These are phyloP conservation scores for Trissolcus basalis DNA, from an alignment of 1,140 invertebrate genomes.

Conservation along the genomic window DNA sequence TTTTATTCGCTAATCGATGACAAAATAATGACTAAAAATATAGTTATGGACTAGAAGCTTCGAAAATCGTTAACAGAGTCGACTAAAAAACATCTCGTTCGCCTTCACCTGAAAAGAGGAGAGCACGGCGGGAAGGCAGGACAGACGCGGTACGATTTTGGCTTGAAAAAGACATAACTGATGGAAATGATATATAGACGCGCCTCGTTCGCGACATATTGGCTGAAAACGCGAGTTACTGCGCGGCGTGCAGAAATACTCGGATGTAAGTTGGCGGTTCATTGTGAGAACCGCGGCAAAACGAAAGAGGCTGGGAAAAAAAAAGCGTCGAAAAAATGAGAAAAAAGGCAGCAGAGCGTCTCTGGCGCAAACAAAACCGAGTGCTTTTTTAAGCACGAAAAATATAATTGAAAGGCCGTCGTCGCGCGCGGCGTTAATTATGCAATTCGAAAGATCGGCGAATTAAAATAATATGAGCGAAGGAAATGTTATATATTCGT, in stretches of 20 bases:
- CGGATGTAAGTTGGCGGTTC: conserved; percentile 1
- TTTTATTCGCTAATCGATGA: neutral
- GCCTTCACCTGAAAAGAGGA: neutral
- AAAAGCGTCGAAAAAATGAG: neutral
- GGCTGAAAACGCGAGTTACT: conserved; percentile 16
- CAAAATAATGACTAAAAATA: neutral
- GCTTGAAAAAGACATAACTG: conserved; percentile 6
- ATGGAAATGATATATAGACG: conserved; percentile 4
- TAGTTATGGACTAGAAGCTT: neutral
- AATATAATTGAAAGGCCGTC: too few species aligned
- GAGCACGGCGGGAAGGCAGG: neutral
- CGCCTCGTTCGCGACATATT: conserved; percentile 13
- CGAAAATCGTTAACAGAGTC: too few species aligned
- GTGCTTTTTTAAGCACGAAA: too few species aligned
- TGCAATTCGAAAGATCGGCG: too few species aligned
- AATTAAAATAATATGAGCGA: too few species aligned
- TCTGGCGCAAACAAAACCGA: conserved; percentile 10
- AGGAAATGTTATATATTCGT: too few species aligned
- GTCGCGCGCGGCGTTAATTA: too few species aligned
- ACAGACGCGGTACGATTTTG: neutral
- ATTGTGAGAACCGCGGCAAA: conserved; percentile 12
- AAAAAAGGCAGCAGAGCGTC: conserved; percentile 4
- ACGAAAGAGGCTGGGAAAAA: neutral
- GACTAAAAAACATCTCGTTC: conserved; percentile 13
- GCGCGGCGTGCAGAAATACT: conserved; percentile 1